phyloP scores from a whole-genome alignment of 2,113 vertebrate species.

The Pleuronectes platessa region DNA sequence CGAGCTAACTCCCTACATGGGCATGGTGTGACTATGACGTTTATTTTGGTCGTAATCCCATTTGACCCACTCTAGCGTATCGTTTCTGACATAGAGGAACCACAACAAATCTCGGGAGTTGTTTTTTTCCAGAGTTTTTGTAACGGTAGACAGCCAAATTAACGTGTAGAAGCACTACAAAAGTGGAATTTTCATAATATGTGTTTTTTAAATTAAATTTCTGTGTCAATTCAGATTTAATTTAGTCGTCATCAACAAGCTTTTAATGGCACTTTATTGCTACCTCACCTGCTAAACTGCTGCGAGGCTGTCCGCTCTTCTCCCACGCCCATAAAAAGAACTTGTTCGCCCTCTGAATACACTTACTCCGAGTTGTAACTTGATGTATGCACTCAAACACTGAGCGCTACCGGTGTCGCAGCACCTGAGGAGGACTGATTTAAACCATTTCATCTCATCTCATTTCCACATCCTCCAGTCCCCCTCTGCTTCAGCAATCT shows the following conservation, averaged over 20 bases:
- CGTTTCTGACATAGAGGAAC: no score
- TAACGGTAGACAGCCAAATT: no score
- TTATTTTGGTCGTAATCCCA: no score
- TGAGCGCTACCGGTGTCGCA: slow-evolving; percentile 44
- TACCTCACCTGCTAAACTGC: background rate
- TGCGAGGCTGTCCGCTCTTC: slow-evolving; percentile 9
- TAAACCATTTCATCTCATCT: slow-evolving; percentile 63
- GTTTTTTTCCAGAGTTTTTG: no score
- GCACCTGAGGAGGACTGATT: slow-evolving; percentile 60
- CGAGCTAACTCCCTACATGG: no score
- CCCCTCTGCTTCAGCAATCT: slow-evolving; percentile 50
- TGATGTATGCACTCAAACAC: slow-evolving; percentile 43
- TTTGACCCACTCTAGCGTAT: no score
- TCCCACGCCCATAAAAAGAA: background rate
- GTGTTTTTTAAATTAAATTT: background rate
- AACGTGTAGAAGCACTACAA: no score
- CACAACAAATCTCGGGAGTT: no score
- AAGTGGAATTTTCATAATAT: no score
- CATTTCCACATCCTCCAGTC: slow-evolving; percentile 54
- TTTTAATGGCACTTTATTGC: background rate
- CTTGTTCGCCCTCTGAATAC: slow-evolving; percentile 6
- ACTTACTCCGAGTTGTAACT: slow-evolving; percentile 18
- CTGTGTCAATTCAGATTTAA: background rate
- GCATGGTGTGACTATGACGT: no score
- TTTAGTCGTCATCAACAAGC: background rate